phyloP scores from a whole-genome alignment of 1,140 invertebrate species.

The Whitmania pigra region DNA sequence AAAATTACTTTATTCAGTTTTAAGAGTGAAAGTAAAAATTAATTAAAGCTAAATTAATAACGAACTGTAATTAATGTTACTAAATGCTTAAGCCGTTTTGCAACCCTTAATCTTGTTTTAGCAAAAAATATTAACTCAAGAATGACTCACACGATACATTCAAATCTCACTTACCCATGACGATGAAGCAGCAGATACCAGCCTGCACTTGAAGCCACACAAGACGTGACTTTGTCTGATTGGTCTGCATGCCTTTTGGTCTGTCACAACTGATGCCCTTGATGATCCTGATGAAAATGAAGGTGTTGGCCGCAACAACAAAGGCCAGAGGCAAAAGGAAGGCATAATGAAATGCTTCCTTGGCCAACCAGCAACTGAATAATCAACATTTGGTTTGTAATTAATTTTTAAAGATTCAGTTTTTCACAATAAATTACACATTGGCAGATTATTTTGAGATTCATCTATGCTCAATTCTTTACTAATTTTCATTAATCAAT shows the following conservation, averaged over 20 bases:
- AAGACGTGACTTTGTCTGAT: constrained; percentile 36
- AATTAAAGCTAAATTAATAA: too few relatives aligned
- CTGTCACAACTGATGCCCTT: constrained; percentile 36
- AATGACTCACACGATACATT: too few relatives aligned
- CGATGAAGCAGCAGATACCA: constrained; percentile 41
- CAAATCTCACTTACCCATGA: constrained; percentile 32
- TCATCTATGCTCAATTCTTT: background rate
- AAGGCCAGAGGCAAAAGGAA: constrained; percentile 40
- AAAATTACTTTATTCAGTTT: too few relatives aligned
- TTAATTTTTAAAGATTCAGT: too few relatives aligned
- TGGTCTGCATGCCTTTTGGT: constrained; percentile 34
- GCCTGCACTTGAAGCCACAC: constrained; percentile 40
- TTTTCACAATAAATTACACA: too few relatives aligned
- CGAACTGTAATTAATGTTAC: too few relatives aligned
- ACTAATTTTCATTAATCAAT: background rate
- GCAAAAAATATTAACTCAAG: too few relatives aligned
- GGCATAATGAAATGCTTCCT: constrained; percentile 40
- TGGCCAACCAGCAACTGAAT: constrained; percentile 41
- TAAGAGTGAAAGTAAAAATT: too few relatives aligned
- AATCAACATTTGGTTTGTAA: background rate
- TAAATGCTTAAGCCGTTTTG: too few relatives aligned
- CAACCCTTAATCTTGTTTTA: too few relatives aligned
- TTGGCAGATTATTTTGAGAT: too few relatives aligned
- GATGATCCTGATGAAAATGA: constrained; percentile 40
- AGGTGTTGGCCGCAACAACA: constrained; percentile 40